Conservation (phyloP, 2,888 invertebrate genomes). For the Drosophila borealis region DNA sequence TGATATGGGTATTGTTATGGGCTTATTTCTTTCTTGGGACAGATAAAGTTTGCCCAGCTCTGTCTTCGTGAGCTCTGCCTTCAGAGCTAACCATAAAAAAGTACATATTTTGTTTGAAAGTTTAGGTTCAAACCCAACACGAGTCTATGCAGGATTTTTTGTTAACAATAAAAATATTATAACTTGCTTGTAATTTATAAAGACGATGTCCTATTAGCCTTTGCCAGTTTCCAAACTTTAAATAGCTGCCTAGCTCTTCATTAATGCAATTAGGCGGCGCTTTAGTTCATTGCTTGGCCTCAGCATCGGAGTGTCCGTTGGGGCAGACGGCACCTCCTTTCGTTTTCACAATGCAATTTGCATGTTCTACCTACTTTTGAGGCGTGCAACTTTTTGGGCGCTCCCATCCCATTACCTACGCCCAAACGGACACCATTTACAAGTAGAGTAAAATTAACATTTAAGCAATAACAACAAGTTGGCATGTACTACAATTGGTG, state of each 20-base stretch:
- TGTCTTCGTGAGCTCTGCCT: no score
- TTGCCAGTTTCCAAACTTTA: slow-evolving; percentile 13
- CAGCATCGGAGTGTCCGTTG: background rate
- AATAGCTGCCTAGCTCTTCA: slow-evolving; percentile 23
- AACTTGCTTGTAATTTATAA: background rate
- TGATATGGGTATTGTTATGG: no score
- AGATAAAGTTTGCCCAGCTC: no score
- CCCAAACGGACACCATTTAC: slow-evolving; percentile 53
- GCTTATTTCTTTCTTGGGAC: no score
- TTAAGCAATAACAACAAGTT: slow-evolving; percentile 76
- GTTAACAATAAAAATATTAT: background rate
- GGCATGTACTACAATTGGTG: slow-evolving; percentile 72
- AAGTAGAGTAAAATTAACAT: slow-evolving; percentile 68
- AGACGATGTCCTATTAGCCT: background rate
- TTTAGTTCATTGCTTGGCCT: slow-evolving; percentile 35
- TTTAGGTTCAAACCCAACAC: background rate
- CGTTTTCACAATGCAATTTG: slow-evolving; percentile 55
- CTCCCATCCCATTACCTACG: background rate
- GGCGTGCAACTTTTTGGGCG: slow-evolving; percentile 3
- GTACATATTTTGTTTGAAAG: background rate
- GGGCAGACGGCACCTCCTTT: slow-evolving; percentile 14
- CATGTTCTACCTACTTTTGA: slow-evolving; percentile 57
- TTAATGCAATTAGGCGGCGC: slow-evolving; percentile 41
- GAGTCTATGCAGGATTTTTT: background rate
- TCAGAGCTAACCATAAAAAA: background rate